Conservation (phyloP, 2,888 invertebrate species). For the Hydriomena furcata region DNA sequence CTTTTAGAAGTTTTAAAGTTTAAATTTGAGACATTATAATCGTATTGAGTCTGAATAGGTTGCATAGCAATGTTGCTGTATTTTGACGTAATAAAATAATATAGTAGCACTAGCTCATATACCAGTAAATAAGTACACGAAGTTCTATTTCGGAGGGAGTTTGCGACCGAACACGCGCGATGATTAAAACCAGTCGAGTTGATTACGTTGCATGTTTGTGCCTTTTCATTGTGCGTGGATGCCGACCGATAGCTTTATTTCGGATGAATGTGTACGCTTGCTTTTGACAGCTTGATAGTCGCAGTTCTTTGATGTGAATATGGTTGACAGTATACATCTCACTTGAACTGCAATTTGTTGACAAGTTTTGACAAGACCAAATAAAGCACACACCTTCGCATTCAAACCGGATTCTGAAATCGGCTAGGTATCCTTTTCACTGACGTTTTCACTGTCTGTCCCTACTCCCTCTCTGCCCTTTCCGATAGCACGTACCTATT, state of each 20-base stretch:
- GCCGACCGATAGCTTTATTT: slow-evolving; percentile 56
- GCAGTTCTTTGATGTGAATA: slow-evolving; percentile 19
- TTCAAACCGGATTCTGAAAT: not conserved
- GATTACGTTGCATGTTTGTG: slow-evolving; percentile 68
- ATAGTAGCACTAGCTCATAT: slow-evolving; percentile 4
- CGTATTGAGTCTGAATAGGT: too few species aligned
- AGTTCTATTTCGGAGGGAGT: slow-evolving; percentile 29
- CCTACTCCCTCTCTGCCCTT: not conserved
- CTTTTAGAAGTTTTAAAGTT: too few species aligned
- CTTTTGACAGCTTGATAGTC: slow-evolving; percentile 19
- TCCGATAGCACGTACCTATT: slow-evolving; percentile 1
- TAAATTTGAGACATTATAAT: too few species aligned
- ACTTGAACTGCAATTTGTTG: slow-evolving; percentile 9
- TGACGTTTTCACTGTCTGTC: not conserved
- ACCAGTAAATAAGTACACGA: slow-evolving; percentile 9
- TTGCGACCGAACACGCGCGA: slow-evolving; percentile 51
- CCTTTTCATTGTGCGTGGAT: slow-evolving; percentile 52
- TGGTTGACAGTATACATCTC: slow-evolving; percentile 4
- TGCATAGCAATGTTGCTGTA: not conserved
- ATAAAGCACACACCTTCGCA: not conserved
- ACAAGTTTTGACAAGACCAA: slow-evolving; percentile 1
- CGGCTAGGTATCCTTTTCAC: not conserved
- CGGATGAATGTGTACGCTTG: slow-evolving; percentile 34
- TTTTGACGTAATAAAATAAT: not conserved
- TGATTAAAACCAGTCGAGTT: slow-evolving; percentile 71